Percentiles rank a stretch among this genome's conserved stretches.
These are phyloP conservation scores for Seira musarum DNA, from an alignment of 2,888 invertebrate genomes.

Conservation along the genomic window DNA sequence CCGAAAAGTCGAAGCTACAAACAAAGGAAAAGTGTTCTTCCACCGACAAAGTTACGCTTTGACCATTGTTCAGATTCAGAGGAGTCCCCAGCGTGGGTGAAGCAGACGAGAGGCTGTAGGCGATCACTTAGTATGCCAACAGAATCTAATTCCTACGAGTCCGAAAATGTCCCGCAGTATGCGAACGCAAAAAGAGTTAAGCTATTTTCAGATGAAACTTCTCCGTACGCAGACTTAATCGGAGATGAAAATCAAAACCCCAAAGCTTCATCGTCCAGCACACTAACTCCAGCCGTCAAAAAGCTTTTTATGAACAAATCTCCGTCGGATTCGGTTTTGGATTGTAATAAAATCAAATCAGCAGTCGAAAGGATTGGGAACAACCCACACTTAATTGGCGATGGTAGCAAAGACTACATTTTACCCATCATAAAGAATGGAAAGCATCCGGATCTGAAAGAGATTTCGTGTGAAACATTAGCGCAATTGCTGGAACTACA, in stretches of 20 bases:
- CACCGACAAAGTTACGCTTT: constrained; percentile 17
- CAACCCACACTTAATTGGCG: constrained; percentile 87
- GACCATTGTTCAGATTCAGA: background rate
- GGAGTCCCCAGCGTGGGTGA: background rate
- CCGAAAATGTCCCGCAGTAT: background rate
- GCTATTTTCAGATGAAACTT: constrained; percentile 16
- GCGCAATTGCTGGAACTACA: constrained; percentile 82
- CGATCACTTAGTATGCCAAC: constrained; percentile 18
- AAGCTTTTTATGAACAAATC: constrained; percentile 35
- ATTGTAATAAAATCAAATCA: constrained; percentile 3
- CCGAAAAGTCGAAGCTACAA: constrained; percentile 17
- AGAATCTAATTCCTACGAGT: background rate
- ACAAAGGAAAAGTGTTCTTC: background rate
- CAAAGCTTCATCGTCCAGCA: constrained; percentile 6
- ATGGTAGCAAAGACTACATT: constrained; percentile 83
- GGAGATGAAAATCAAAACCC: background rate
- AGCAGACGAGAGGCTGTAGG: background rate
- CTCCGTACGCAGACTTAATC: constrained; percentile 24
- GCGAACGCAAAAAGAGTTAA: constrained; percentile 26
- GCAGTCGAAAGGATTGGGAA: constrained; percentile 72
- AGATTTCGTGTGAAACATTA: constrained; percentile 82
- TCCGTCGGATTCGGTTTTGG: constrained; percentile 23
- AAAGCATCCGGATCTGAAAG: constrained; percentile 84
- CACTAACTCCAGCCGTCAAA: constrained; percentile 29
- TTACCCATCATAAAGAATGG: constrained; percentile 80